These are phyloP conservation scores for Drosophila equinoxialis DNA, from an alignment of 1,140 invertebrate genomes.

Conservation along the genomic window DNA sequence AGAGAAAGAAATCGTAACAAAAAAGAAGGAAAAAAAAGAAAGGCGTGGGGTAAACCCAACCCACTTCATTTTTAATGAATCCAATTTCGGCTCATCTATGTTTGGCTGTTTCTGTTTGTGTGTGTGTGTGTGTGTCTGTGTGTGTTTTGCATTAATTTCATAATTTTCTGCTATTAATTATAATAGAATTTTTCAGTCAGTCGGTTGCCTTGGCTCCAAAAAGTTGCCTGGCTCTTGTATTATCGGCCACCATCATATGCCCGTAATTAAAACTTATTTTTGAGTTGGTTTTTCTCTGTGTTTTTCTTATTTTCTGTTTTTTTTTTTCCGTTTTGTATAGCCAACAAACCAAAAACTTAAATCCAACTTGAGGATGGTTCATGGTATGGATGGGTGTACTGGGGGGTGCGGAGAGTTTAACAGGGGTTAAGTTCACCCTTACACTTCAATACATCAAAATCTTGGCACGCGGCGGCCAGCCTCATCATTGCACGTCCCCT, in stretches of 20 bases:
- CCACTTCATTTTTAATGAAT: conserved; percentile 81
- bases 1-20: conserved; percentile 2
- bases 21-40: not conserved
- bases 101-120: conserved; percentile 40
- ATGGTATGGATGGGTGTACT: not conserved
- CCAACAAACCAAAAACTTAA: conserved; percentile 80
- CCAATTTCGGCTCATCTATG: conserved; percentile 60
- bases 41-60: conserved; percentile 23
- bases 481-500: conserved; percentile 63
- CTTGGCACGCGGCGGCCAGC: conserved; percentile 50
- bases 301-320: not conserved
- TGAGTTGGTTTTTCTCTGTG: conserved; percentile 38
- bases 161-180: conserved; percentile 81
- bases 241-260: conserved; percentile 80
- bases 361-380: conserved; percentile 29
- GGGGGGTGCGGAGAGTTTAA: not conserved
- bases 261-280: conserved; percentile 81
- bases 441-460: conserved; percentile 79
- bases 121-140: conserved; percentile 37
- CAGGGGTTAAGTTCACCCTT: conserved; percentile 26
- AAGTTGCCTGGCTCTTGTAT: conserved; percentile 52
- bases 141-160: conserved; percentile 77
- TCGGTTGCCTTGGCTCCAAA: conserved; percentile 73
- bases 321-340: conserved; percentile 53
- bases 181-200: conserved; percentile 81